Evolutionary conservation across 2,113 vertebrate species (phyloP), one percentile per base, ranked within the genome.

Genomic region (Ascaphus truei): DNA sequence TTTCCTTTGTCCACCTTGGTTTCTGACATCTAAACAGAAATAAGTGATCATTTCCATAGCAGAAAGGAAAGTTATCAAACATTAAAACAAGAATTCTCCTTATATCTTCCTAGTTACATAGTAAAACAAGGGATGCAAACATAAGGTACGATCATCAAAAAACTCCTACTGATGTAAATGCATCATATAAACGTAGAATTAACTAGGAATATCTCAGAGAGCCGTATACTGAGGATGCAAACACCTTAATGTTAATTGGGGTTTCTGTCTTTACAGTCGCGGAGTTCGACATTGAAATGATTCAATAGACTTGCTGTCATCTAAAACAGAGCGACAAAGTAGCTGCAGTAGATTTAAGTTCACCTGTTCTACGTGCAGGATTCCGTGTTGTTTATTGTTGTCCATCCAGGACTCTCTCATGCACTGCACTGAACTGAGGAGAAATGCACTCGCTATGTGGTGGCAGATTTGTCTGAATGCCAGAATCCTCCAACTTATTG

Each of bases 381-480:
- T 86, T 74, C 58, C 75, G 77, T 5, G 34, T 77, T 60, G 75
- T 73, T 62, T 78, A 76, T 16, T 56, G 62, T 72, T 79, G 84
- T 86, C 88, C 87, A 86, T 87, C 85, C 89, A 79, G 84, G n/a
- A n/a, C n/a, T 89, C 85, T 84, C 62, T 26, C 79, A 75, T 81
- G 76, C 68, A 81, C 81, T 84, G 83, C 78, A 83, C 5, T 25
- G 79, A 86, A 79, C 73, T 52, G 79, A 87, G 81, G 86, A 81
- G 83, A 73, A 78, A 78, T 76, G 75, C 75, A 60, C 81, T 83
- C 79, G 71, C 76, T 87, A 81, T 80, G 75, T 84, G 84, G 85
- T 92, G 90, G 85, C 81, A 84, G 76, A 80, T 84, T 81, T 91
- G 88, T 86, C 80, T 72, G 57, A 72, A 79, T 88, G 89, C 89